These are phyloP conservation scores for Ooceraea biroi DNA, from an alignment of 1,140 invertebrate genomes.

Conservation along the genomic window DNA sequence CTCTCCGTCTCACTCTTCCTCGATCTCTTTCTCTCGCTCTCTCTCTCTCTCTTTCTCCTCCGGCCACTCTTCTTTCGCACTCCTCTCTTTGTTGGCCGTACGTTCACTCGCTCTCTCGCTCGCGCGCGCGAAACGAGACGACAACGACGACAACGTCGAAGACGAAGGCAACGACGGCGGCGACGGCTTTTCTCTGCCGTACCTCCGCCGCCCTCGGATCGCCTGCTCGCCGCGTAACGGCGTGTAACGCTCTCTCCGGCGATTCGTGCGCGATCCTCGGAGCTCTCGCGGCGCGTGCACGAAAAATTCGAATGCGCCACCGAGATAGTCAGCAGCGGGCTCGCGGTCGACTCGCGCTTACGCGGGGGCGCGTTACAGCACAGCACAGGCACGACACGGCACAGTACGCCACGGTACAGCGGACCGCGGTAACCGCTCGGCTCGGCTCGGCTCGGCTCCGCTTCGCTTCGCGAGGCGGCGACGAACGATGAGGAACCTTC, in stretches of 20 bases:
- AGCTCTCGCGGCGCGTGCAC: slow-evolving; percentile 59
- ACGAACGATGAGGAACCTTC: slow-evolving; percentile 39
- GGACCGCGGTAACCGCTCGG: not conserved
- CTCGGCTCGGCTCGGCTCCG: not conserved
- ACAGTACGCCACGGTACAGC: not conserved
- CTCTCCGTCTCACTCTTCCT: slow-evolving; percentile 12
- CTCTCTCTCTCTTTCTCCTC: not conserved
- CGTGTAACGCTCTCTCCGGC: slow-evolving; percentile 32
- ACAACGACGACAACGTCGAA: not conserved
- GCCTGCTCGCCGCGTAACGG: slow-evolving; percentile 49
- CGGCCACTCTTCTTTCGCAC: too few relatives aligned
- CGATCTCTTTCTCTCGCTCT: not conserved
- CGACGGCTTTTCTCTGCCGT: slow-evolving; percentile 66
- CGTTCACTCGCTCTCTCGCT: slow-evolving; percentile 41
- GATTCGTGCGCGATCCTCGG: slow-evolving; percentile 28
- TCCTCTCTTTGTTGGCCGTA: not conserved
- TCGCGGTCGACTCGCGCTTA: slow-evolving; percentile 35
- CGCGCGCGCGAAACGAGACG: slow-evolving; percentile 67
- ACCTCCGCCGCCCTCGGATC: slow-evolving; percentile 59
- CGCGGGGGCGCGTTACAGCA: slow-evolving; percentile 43
- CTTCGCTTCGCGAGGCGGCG: slow-evolving; percentile 46
- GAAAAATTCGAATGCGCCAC: slow-evolving; percentile 61
- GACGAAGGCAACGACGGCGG: not conserved
- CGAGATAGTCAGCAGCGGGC: slow-evolving; percentile 58
- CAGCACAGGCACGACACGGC: slow-evolving; percentile 27